phyloP scores from a whole-genome alignment of 2,113 vertebrate species.

The Xerus inauris region DNA sequence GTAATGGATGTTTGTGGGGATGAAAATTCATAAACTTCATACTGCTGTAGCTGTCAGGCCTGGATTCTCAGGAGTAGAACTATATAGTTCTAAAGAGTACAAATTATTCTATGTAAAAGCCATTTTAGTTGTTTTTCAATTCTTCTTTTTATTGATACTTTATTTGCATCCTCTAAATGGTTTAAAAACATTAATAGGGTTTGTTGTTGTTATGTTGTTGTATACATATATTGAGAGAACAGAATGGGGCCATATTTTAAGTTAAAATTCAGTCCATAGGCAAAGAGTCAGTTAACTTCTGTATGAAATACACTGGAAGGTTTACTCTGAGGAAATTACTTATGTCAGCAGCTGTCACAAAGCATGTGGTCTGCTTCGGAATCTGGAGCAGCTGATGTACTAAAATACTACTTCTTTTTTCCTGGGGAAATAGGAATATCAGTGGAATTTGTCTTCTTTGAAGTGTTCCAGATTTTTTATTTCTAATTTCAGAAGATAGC shows the following conservation, averaged over 20 bases:
- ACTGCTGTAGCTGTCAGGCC: no score
- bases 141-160: neutral
- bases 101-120: neutral
- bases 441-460: slow-evolving; percentile 66
- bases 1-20: neutral
- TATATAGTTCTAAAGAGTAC: neutral
- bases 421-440: slow-evolving; percentile 63
- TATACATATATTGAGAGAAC: neutral
- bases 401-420: slow-evolving; percentile 71
- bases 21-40: neutral
- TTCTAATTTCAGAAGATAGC: slow-evolving; percentile 77
- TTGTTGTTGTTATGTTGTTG: neutral
- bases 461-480: slow-evolving; percentile 61
- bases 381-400: slow-evolving; percentile 68
- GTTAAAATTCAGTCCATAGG: neutral
- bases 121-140: neutral
- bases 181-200: neutral
- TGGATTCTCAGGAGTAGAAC: neutral
- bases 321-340: slow-evolving; percentile 67
- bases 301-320: neutral
- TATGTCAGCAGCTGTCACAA: slow-evolving; percentile 75
- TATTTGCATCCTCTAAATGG: neutral
- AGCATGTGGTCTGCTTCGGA: slow-evolving; percentile 55
- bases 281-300: slow-evolving; percentile 5
- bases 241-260: neutral